Conservation (phyloP, 2,797 vertebrate species). For the Rhinella marina region DNA sequence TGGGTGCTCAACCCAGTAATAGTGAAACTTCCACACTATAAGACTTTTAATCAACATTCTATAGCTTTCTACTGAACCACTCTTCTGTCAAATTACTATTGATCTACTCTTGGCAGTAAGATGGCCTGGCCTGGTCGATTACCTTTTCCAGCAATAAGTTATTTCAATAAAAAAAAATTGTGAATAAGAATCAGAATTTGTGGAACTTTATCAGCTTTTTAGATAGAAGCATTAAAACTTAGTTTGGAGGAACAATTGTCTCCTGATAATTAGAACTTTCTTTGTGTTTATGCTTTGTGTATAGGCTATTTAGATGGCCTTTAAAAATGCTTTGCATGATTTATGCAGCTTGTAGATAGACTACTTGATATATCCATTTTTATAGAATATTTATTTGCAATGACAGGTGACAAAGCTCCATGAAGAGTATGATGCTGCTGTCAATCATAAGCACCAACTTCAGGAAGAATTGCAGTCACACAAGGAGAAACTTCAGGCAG, state of each 20-base stretch:
- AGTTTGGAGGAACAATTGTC: background rate
- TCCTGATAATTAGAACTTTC: background rate
- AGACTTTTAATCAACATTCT: too few species aligned
- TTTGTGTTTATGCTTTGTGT: background rate
- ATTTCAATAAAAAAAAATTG: too few species aligned
- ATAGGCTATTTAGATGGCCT: background rate
- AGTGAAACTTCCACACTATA: too few species aligned
- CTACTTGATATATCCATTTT: background rate
- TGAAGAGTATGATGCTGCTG: constrained; percentile 56
- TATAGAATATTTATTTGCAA: background rate
- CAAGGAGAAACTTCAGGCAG: constrained; percentile 53
- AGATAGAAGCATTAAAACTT: background rate
- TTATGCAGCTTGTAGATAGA: background rate
- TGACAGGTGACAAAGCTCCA: constrained; percentile 49
- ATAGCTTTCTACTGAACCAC: too few species aligned
- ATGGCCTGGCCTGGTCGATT: too few species aligned
- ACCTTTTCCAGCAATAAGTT: too few species aligned
- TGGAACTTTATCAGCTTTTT: too few species aligned
- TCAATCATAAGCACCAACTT: constrained; percentile 51
- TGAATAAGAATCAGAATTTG: too few species aligned
- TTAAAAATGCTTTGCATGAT: background rate
- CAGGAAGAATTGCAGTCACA: constrained; percentile 49
- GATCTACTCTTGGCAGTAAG: too few species aligned
- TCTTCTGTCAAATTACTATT: too few species aligned
- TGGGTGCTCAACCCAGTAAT: too few species aligned